Evolutionary conservation across 2,113 vertebrate genomes (phyloP), one percentile per base, ranked within the genome.

Genomic region (Cygnus buccinator): DNA sequence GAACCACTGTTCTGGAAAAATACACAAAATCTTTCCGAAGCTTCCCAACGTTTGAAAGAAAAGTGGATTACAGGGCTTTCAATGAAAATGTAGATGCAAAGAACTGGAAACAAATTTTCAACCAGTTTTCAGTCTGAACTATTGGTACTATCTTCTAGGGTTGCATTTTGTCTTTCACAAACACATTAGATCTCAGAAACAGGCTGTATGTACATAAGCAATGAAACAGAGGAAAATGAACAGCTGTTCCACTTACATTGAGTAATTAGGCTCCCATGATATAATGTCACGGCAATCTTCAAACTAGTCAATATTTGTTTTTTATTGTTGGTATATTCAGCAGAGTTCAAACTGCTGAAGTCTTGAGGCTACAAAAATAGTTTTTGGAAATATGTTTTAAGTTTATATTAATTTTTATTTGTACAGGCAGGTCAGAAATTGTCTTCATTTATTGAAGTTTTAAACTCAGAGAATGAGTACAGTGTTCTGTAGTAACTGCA

Each of bases 171-270:
- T 33, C 77, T 87, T 81, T 86, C 43, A 59, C 33, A 91, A 59
- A 23, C 20, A 21, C 5, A 0, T 44, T 74, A 77, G 25, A 66
- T 80, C 62, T 93, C 55, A 77, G 68, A 67, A 94, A n/a, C 37
- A 80, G 29, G 7, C 72, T 89, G 59, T 50, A 33, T 90, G 48
- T 74, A 62, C n/a, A n/a, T 76, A 84, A 86, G 83, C 55, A 63
- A 23, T 80, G 50, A 78, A 86, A 74, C 6, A 59, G 61, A 89
- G 35, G 90, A 84, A 89, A 94, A 78, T 55, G 81, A 89, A 63
- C 86, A 95, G 37, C 68, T 92, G 73, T 94, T 92, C 76, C 73
- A 89, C 61, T 96, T 90, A 52, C 5, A 87, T 81, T 90, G 50
- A 63, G 76, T 80, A 84, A 90, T 94, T 87, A 89, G 54, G 11